Evolutionary conservation across 2,113 vertebrate species (phyloP).

Genomic region (Gnathonemus longibarbis): DNA sequence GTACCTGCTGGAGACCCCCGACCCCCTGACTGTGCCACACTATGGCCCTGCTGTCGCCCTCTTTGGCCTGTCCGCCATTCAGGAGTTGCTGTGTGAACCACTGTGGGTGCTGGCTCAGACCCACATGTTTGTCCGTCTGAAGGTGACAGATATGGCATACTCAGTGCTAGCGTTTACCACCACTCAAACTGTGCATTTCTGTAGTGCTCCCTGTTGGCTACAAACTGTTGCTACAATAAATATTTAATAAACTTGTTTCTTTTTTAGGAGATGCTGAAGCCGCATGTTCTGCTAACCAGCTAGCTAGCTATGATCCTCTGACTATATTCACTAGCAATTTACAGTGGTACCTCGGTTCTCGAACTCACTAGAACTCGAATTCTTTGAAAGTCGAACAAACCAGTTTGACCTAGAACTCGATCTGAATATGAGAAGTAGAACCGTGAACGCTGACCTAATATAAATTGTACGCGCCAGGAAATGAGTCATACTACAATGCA

Average conservation of each 20-base stretch:
- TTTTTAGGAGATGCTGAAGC: neutral
- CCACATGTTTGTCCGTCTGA: constrained; percentile 85
- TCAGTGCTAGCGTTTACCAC: neutral
- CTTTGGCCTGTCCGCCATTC: constrained; percentile 78
- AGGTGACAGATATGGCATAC: constrained; percentile 56
- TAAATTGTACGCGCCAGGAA: no score
- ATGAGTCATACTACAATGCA: no score
- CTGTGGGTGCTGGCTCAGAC: constrained; percentile 89
- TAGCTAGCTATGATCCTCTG: neutral
- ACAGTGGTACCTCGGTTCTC: no score
- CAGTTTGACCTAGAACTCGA: no score
- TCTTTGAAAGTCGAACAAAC: no score
- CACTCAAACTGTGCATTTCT: neutral
- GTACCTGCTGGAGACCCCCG: constrained; percentile 75
- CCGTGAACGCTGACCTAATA: no score
- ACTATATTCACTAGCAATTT: neutral
- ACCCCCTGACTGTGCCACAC: constrained; percentile 69
- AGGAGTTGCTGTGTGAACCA: constrained; percentile 87
- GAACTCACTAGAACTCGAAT: no score
- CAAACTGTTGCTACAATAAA: neutral
- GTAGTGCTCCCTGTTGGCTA: neutral
- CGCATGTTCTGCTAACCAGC: neutral
- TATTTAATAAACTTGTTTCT: neutral
- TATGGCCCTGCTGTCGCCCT: constrained; percentile 77
- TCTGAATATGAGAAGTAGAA: no score